Base-by-base conservation (phyloP, 2,797 vertebrate genomes). In the Rallus crepitans region DNA sequence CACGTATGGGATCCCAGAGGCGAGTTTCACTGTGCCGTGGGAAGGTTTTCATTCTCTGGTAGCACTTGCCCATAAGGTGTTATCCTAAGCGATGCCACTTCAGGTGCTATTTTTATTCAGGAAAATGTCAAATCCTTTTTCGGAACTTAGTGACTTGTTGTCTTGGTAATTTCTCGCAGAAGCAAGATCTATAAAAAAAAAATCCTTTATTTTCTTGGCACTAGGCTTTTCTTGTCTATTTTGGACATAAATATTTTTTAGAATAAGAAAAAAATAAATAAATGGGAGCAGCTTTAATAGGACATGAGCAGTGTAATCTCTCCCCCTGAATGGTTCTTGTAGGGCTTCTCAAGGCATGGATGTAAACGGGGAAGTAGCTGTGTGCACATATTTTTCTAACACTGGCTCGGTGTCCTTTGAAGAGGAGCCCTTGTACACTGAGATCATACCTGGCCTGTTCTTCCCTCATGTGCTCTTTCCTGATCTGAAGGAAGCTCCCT, bases 31-130 rank as follows among this genome's bases (percentile, higher is more conserved):
- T 9, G 1, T 24, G 66, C 71, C 16, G 1, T 45, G 57, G 82
- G 84, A 87, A 87, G 75, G 48, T 52, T 91, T 78, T 83, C 37
- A 4, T 90, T 63, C 66, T 57, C 73, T 0, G 2, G 59, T 27
- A 78, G 75, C 55, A 5, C 79, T 94, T 82, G 91, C 75, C 85
- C 93, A 70, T 72, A 86, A 95, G 94, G 95, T 91, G 93, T 95
- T 92, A 95, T 94, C 87, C 65, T 55, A 80, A 87, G 84, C 31
- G 27, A 53, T 93, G 66, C 88, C 81, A 86, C 95, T 95, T 87
- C 93, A 95, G 97, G 94, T 96, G 90, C 97, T 96, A 94, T 96
- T 97, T 97, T 97, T 96, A 92, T 76, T 89, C 91, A 37, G 82
- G 85, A 93, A 97, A 94, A 94, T 92, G 86, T 94, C 96, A 96